A percentile compares a stretch with the other conserved stretches of the same genome.
Conservation (phyloP, 2,797 vertebrate species). For the Protosalanx chinensis region DNA sequence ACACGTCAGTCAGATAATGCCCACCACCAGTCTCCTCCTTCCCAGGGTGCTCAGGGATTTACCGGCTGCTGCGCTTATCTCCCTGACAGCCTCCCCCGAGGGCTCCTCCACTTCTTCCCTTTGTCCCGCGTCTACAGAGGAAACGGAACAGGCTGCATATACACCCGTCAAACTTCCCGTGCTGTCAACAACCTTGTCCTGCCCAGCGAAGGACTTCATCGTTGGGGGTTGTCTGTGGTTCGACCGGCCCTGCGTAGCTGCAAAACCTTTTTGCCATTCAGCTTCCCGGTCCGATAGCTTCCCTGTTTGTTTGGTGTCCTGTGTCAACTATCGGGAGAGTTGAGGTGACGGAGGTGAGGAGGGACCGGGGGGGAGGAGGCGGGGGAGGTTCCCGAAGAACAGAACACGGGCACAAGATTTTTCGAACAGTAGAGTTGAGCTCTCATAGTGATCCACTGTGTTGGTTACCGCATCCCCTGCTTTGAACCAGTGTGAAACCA, state of each 20-base stretch:
- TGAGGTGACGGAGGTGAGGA: background rate
- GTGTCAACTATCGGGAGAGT: background rate
- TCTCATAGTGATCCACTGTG: constrained; percentile 40
- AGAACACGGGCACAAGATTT: constrained; percentile 5
- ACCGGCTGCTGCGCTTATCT: constrained; percentile 45
- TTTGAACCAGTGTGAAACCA: constrained; percentile 55
- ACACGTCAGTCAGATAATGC: constrained; percentile 42
- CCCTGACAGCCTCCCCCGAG: constrained; percentile 36
- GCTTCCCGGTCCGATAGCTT: background rate
- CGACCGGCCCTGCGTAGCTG: too few relatives aligned
- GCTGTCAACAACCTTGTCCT: too few relatives aligned
- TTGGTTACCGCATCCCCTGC: constrained; percentile 44
- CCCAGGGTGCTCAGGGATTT: constrained; percentile 28
- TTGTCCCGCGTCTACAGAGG: constrained; percentile 27
- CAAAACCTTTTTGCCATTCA: too few relatives aligned
- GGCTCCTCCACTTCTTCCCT: constrained; percentile 32
- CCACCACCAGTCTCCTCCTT: constrained; percentile 33
- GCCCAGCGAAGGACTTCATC: too few relatives aligned
- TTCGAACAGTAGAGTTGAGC: constrained; percentile 38
- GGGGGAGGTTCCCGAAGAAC: background rate
- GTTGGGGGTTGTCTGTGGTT: too few relatives aligned
- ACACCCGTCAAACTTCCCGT: background rate
- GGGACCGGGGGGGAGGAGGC: too few relatives aligned
- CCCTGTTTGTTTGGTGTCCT: background rate
- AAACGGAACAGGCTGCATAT: constrained; percentile 2